Percentiles rank a stretch among this genome's conserved stretches.
Evolutionary conservation across 2,888 invertebrate species (phyloP).

Genomic region (Halictus quadricinctus): DNA sequence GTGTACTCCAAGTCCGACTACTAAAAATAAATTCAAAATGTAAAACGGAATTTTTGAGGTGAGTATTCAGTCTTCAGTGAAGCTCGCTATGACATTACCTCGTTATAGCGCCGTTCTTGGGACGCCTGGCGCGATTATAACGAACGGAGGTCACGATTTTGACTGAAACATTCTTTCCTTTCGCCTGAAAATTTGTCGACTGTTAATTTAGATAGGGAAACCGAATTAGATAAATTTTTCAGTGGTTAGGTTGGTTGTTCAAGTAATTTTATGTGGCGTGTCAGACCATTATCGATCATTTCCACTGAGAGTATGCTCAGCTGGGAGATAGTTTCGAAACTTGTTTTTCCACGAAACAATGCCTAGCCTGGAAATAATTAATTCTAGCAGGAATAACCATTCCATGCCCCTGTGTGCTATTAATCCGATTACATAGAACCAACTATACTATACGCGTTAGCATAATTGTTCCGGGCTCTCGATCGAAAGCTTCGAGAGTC

Average conservation of each 20-base stretch:
- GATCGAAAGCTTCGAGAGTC: not conserved
- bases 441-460: not conserved
- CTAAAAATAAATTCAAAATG: no score
- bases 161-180: not conserved
- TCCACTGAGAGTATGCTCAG: not conserved
- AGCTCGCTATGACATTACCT: no score
- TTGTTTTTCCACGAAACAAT: not conserved
- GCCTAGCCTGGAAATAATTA: not conserved
- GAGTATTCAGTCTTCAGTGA: no score
- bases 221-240: not conserved
- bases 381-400: not conserved
- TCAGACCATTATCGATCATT: not conserved
- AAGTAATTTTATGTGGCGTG: not conserved
- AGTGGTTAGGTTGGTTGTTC: not conserved
- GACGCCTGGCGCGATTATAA: no score
- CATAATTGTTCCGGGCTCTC: slow-evolving; percentile 11
- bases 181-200: not conserved
- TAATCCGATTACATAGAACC: not conserved
- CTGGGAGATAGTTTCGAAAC: not conserved
- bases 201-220: not conserved
- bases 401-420: not conserved
- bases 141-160: no score
- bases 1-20: no score
- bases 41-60: no score
- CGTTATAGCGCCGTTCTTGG: no score